Evolutionary conservation across 2,888 invertebrate species (phyloP).

Genomic region (Hyppa rectilinea): DNA sequence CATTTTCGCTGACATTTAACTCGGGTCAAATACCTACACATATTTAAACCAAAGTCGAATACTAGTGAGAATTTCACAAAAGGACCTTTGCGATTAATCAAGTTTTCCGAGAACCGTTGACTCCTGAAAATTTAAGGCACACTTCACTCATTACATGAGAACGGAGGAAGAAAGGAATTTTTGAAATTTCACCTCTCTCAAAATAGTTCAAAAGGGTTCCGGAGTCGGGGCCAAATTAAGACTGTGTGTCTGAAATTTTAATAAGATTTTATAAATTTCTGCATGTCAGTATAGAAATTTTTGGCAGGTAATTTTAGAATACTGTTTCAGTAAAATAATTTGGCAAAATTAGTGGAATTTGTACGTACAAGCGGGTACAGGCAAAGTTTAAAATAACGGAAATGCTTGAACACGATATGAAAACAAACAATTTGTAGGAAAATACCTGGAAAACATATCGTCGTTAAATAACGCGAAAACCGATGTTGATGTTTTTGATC

Average conservation of each 20-base stretch:
- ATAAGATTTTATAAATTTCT: constrained; percentile 61
- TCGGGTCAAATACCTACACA: constrained; percentile 52
- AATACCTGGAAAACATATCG: background rate
- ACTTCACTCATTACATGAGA: constrained; percentile 66
- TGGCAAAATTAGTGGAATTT: constrained; percentile 6
- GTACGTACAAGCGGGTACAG: background rate
- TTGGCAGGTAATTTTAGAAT: constrained; percentile 43
- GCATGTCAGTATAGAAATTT: constrained; percentile 35
- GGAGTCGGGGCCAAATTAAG: constrained; percentile 54
- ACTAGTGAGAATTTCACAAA: constrained; percentile 61
- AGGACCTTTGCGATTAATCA: constrained; percentile 66
- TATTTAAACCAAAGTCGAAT: constrained; percentile 60
- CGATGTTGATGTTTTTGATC: background rate
- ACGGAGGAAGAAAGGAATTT: constrained; percentile 63
- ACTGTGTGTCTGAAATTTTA: constrained; percentile 62
- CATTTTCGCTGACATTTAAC: constrained; percentile 47
- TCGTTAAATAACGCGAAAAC: background rate
- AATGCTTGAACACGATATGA: background rate
- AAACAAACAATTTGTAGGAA: background rate
- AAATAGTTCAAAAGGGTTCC: constrained; percentile 66
- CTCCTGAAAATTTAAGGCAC: constrained; percentile 64
- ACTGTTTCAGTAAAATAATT: constrained; percentile 27
- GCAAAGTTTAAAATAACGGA: background rate
- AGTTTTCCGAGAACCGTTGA: constrained; percentile 62
- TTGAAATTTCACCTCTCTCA: constrained; percentile 64